These are phyloP conservation scores for Tachina fera DNA, from an alignment of 2,888 invertebrate genomes.

Conservation along the genomic window DNA sequence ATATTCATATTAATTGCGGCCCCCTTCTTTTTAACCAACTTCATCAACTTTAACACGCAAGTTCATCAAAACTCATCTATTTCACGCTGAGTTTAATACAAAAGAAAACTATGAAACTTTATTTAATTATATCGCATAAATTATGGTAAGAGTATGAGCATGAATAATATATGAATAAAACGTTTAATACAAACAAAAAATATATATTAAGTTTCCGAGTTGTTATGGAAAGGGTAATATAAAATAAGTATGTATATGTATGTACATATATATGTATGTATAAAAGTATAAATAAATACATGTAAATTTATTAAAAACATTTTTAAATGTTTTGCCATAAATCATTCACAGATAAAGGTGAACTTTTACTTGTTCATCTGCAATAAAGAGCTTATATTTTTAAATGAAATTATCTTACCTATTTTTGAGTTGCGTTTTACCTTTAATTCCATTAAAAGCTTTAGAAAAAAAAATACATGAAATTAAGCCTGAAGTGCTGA, in stretches of 20 bases:
- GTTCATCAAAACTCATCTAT: conserved; percentile 40
- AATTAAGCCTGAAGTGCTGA: conserved; percentile 59
- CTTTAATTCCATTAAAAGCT: conserved; percentile 9
- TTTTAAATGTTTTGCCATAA: conserved; percentile 44
- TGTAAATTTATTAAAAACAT: conserved; percentile 36
- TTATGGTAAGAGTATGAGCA: conserved; percentile 12
- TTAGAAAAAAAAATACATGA: background rate
- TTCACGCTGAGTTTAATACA: conserved; percentile 52
- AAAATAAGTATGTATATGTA: too few relatives aligned
- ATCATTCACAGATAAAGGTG: conserved; percentile 24
- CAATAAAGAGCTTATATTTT: conserved; percentile 1
- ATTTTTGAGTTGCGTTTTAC: background rate
- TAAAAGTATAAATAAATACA: background rate
- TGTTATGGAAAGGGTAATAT: conserved; percentile 11
- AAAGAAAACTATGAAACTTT: conserved; percentile 13
- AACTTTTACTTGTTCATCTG: conserved; percentile 1
- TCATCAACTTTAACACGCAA: conserved; percentile 42
- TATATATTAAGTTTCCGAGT: conserved; percentile 22
- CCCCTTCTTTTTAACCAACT: background rate
- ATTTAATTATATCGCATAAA: conserved; percentile 42
- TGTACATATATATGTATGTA: too few relatives aligned
- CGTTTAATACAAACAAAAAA: too few relatives aligned
- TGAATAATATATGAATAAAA: background rate
- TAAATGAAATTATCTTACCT: conserved; percentile 2
- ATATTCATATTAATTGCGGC: conserved; percentile 13